Percentiles rank a stretch among this genome's conserved stretches.
phyloP scores from a whole-genome alignment of 2,888 invertebrate species.

The Drosophila nr. perissopoda region DNA sequence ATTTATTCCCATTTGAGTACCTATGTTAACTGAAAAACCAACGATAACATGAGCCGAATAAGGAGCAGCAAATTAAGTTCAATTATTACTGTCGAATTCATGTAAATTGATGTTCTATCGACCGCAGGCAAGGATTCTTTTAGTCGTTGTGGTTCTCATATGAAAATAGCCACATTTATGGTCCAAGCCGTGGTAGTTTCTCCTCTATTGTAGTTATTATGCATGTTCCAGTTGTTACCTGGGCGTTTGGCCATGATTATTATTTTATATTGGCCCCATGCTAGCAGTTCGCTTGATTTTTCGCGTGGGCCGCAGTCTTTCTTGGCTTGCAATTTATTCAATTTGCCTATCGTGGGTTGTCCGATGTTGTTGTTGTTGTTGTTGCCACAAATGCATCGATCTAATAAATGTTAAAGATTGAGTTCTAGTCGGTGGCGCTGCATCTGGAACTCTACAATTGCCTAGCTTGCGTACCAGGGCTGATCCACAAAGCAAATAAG shows the following conservation, averaged over 20 bases:
- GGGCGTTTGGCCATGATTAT: constrained; percentile 68
- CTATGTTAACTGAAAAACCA: neutral
- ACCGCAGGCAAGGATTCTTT: constrained; percentile 41
- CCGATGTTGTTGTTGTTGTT: constrained; percentile 9
- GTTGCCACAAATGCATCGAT: constrained; percentile 58
- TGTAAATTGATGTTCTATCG: constrained; percentile 56
- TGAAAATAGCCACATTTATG: constrained; percentile 39
- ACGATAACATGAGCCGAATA: neutral
- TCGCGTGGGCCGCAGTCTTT: constrained; percentile 51
- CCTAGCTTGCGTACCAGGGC: constrained; percentile 57
- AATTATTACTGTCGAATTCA: constrained; percentile 51
- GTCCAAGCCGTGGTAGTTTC: constrained; percentile 33
- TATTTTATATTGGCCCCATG: constrained; percentile 69
- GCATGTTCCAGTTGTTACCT: constrained; percentile 30
- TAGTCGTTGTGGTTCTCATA: constrained; percentile 11
- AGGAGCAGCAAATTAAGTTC: neutral
- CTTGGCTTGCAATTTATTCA: constrained; percentile 58
- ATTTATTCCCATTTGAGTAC: neutral
- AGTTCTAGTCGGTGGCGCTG: constrained; percentile 5
- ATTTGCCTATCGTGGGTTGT: constrained; percentile 32
- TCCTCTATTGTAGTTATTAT: constrained; percentile 40
- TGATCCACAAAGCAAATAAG: constrained; percentile 78
- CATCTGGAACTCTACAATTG: constrained; percentile 57
- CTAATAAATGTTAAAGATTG: constrained; percentile 54
- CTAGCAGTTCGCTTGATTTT: constrained; percentile 62